These are phyloP conservation scores for Drosophila malerkotliana DNA, from an alignment of 1,140 invertebrate genomes.

Conservation along the genomic window DNA sequence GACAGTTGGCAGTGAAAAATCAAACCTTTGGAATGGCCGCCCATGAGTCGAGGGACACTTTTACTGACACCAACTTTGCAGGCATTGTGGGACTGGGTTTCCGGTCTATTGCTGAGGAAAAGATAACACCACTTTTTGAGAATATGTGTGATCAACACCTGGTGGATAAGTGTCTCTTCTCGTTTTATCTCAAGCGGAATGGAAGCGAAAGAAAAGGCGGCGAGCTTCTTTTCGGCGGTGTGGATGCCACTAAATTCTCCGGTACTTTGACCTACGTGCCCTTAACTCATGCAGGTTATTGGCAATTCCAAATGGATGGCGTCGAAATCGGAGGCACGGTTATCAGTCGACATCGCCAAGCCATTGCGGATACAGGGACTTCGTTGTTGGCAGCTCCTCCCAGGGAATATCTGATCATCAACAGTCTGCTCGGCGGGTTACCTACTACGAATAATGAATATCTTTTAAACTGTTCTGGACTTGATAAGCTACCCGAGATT, in stretches of 20 bases:
- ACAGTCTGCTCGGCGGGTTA: conserved; percentile 51
- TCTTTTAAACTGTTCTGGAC: conserved; percentile 22
- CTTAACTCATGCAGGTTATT: conserved; percentile 50
- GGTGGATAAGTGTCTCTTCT: conserved; percentile 92
- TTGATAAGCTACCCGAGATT: conserved; percentile 41
- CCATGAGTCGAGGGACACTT: conserved; percentile 93
- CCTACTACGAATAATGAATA: conserved; percentile 39
- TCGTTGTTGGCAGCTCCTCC: conserved; percentile 89
- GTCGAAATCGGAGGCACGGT: conserved; percentile 24
- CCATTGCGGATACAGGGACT: conserved; percentile 91
- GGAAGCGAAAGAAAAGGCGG: conserved; percentile 37
- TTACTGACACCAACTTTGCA: conserved; percentile 97
- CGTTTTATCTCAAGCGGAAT: conserved; percentile 93
- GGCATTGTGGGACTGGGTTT: conserved; percentile 97
- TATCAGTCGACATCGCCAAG: conserved; percentile 84
- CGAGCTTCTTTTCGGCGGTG: conserved; percentile 52
- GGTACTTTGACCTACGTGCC: conserved; percentile 52
- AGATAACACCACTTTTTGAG: conserved; percentile 95
- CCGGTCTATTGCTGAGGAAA: conserved; percentile 93
- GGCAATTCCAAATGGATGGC: conserved; percentile 57
- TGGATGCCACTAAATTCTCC: conserved; percentile 31
- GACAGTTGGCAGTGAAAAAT: conserved; percentile 87
- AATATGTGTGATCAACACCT: conserved; percentile 94
- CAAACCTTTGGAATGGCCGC: conserved; percentile 98
- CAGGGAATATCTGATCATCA: conserved; percentile 84